Evolutionary conservation across 2,797 vertebrate species (phyloP).

Genomic region (Ctenosaura bakeri): DNA sequence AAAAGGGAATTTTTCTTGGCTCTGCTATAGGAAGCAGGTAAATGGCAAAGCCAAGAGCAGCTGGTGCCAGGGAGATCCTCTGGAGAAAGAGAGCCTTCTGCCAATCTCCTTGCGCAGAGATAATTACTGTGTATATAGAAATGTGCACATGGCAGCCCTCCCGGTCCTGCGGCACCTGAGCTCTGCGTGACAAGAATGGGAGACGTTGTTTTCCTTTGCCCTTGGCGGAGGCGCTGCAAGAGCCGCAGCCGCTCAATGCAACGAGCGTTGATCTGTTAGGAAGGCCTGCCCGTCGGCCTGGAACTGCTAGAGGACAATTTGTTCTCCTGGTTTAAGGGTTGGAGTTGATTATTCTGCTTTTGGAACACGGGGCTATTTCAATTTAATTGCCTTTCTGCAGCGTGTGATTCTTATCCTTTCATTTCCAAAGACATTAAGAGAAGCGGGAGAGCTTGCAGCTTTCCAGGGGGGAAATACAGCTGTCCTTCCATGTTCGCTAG

Average conservation of each 20-base stretch:
- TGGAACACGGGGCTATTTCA: neutral
- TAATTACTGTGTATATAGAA: constrained; percentile 12
- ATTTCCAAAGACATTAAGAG: neutral
- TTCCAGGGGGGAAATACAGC: neutral
- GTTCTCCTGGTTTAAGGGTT: too few relatives aligned
- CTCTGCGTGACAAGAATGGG: neutral
- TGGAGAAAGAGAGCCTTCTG: neutral
- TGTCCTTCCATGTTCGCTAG: too few relatives aligned
- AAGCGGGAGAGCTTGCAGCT: neutral
- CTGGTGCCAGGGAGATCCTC: neutral
- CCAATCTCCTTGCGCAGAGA: neutral
- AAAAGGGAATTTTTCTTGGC: too few relatives aligned
- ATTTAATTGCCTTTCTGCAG: neutral
- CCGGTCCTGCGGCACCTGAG: neutral
- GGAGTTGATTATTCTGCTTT: too few relatives aligned
- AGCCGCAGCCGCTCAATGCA: too few relatives aligned
- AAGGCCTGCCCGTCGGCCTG: neutral
- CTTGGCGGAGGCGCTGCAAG: neutral
- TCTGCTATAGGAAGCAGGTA: neutral
- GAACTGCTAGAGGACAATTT: neutral
- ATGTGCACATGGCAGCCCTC: neutral
- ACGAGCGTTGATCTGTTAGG: neutral
- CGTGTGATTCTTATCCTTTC: neutral
- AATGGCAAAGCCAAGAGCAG: neutral
- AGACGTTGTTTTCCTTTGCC: neutral